phyloP scores from a whole-genome alignment of 2,797 vertebrate species.

The Cyclopterus lumpus region DNA sequence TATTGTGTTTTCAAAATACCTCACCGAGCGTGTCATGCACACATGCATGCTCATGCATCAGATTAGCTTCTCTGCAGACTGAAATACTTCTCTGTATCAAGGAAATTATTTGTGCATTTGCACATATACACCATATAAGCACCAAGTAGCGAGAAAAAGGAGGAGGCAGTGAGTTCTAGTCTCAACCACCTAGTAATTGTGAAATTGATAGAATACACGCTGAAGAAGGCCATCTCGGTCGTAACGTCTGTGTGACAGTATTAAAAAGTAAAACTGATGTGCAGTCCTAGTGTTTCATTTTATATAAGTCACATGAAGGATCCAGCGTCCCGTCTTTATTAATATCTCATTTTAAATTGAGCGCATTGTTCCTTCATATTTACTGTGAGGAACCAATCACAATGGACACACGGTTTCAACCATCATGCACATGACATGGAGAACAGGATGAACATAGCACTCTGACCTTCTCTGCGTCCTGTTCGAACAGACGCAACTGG shows the following conservation, averaged over 20 bases:
- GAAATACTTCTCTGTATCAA: not conserved
- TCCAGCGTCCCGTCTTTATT: too few species aligned
- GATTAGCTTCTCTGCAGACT: slow-evolving; percentile 10
- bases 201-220: too few species aligned
- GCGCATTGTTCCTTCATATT: not conserved
- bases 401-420: not conserved
- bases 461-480: slow-evolving; percentile 96
- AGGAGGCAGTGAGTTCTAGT: not conserved
- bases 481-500: slow-evolving; percentile 95
- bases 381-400: not conserved
- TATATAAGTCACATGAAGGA: not conserved
- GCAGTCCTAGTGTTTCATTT: not conserved
- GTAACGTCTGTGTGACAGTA: not conserved
- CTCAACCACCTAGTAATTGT: not conserved
- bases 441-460: not conserved
- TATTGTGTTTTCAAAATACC: slow-evolving; percentile 42
- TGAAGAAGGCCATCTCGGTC: too few species aligned
- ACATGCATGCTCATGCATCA: slow-evolving; percentile 10
- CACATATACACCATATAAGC: not conserved
- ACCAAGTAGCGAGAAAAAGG: not conserved
- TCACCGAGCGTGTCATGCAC: slow-evolving; percentile 10
- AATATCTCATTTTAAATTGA: not conserved
- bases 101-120: not conserved
- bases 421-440: not conserved
- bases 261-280: not conserved